Base-by-base conservation (phyloP, 2,888 invertebrate species). In the Alcis repandata region DNA sequence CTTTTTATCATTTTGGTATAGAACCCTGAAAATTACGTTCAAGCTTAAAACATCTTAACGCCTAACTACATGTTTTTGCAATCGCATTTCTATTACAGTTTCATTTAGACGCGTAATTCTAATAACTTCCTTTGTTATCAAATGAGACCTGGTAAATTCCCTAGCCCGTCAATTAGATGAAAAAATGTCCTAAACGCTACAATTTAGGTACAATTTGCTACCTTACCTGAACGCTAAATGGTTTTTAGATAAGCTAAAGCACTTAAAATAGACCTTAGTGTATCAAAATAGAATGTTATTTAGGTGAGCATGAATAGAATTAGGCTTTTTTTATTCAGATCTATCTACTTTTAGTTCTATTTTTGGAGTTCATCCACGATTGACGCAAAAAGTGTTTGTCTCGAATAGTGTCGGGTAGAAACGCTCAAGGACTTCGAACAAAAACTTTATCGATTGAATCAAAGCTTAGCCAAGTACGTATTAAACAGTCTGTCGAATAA, bases 381-480 rank as follows among this genome's bases (percentile, higher is more conserved):
- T 19, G 27, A n/a, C 19, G 17, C 59, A 59, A 63, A 65, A 65
- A 66, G 52, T 66, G 60, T 61, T 61, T 33, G 57, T 57, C 45
- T 57, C 22, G 33, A n/a, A 27, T 19, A 58, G 40, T 40, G 53
- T 52, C 53, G 45, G 36, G 38, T 27, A 40, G 20, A 43, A 22
- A 7, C 54, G 19, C 38, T 45, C 64, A 64, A 64, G 64, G 64
- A 59, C 59, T 56, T 54, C 2, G 20, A 0, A n/a, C 49, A 64
- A 64, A 64, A 64, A 64, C 53, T 54, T 63, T 56, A 59, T 64
- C 43, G 64, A 64, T 59, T 40, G 49, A 64, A 59, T 59, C 27
- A 43, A 45, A 49, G 51, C 45, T 27, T 6, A 27, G 27, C 17
- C 15, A 43, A n/a, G 45, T 20, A 33, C 6, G 32, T 45, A 60